These are phyloP conservation scores for Papilio xuthus DNA, from an alignment of 1,140 invertebrate genomes.

Conservation along the genomic window DNA sequence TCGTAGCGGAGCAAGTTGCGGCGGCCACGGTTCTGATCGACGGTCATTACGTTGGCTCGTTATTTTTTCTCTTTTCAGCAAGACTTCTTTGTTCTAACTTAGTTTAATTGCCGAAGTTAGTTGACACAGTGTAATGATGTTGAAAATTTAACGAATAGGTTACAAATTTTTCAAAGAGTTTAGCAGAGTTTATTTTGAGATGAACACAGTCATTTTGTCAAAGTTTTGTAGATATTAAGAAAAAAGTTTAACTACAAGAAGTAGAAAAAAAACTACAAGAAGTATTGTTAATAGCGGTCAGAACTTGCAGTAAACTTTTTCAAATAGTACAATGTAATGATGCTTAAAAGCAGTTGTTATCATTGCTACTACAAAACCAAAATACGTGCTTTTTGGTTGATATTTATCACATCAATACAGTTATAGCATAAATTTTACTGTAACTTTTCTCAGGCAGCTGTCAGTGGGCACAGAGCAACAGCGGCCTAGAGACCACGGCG, in stretches of 20 bases:
- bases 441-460: neutral
- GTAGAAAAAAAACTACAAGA: neutral
- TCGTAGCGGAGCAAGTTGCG: constrained; percentile 28
- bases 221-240: constrained; percentile 27
- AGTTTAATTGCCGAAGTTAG: constrained; percentile 55
- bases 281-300: no score
- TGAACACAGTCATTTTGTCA: constrained; percentile 42
- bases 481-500: neutral
- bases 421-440: neutral
- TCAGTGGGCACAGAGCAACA: neutral
- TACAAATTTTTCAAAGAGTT: constrained; percentile 32
- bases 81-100: constrained; percentile 51
- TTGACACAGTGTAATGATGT: constrained; percentile 40
- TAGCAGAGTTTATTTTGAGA: neutral
- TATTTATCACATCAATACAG: neutral
- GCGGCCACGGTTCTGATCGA: constrained; percentile 46
- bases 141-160: constrained; percentile 39
- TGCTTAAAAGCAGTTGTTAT: no score
- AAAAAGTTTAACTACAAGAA: constrained; percentile 10
- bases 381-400: neutral
- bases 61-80: constrained; percentile 51
- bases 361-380: neutral
- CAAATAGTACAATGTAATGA: neutral
- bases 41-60: constrained; percentile 54
- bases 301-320: no score